A percentile compares a stretch with the other conserved stretches of the same genome.
phyloP scores from a whole-genome alignment of 2,888 invertebrate species.

The Theretra japonica region DNA sequence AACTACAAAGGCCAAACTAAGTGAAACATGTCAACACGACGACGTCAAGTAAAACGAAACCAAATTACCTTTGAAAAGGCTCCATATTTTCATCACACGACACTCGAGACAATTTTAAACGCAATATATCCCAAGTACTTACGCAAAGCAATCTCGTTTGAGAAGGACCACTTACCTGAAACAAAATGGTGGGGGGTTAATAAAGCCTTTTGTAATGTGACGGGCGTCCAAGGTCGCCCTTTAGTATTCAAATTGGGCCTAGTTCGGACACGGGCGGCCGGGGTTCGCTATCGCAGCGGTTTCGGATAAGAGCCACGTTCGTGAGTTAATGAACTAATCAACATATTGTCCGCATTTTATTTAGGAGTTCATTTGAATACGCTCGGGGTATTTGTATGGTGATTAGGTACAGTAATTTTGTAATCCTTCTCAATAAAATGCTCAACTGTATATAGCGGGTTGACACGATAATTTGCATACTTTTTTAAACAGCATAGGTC shows the following conservation, averaged over 20 bases:
- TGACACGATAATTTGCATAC: too few species aligned
- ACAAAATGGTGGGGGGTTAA: conserved; percentile 51
- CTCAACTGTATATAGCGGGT: too few species aligned
- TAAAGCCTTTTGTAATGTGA: conserved; percentile 42
- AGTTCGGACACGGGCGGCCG: conserved; percentile 31
- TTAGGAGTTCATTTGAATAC: background rate
- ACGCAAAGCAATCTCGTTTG: conserved; percentile 23
- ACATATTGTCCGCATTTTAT: conserved; percentile 1
- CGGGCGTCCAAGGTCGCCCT: conserved; percentile 33
- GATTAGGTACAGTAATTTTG: background rate
- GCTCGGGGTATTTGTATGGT: background rate
- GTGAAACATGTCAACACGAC: background rate
- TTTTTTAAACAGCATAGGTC: too few species aligned
- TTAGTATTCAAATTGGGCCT: conserved; percentile 41
- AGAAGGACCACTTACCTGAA: conserved; percentile 52
- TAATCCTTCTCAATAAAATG: background rate
- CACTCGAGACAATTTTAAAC: background rate
- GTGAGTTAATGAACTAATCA: conserved; percentile 10
- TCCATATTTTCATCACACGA: background rate
- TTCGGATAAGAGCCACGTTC: background rate
- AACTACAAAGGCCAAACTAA: too few species aligned
- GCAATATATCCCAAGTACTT: conserved; percentile 31
- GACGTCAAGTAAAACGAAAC: background rate
- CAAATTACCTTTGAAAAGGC: background rate
- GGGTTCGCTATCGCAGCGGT: conserved; percentile 1